Base-by-base conservation (phyloP, 2,888 invertebrate genomes). In the Panorpa germanica region DNA sequence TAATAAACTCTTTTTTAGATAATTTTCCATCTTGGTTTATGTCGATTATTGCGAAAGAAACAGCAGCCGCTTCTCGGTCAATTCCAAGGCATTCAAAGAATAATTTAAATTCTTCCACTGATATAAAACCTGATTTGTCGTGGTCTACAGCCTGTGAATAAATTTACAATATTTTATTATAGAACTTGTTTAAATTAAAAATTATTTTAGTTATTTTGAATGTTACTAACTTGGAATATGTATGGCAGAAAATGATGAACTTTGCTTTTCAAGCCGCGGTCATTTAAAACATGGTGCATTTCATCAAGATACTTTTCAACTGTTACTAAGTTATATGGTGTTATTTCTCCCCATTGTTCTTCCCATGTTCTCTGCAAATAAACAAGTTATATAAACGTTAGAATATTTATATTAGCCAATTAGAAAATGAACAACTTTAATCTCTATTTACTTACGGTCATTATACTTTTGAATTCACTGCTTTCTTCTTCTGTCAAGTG, bases 61-160 rank as follows among this genome's bases (percentile, higher is more conserved):
- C 63, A 33, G 72, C 69, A 5, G 83, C 82, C 42, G 76, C 74
- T 43, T 77, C 73, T 40, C 71, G 66, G 37, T 63, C 59, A 13
- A 82, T 60, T 12, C 77, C 82, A 37, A 85, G 59, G 42, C 83
- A 83, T 43, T 72, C 49, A 59, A 74, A 83, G 57, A 83, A 83
- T 45, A 82, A 45, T 56, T 80, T 77, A 55, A 74, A 83, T 56
- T 83, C 83, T 43, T 72, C 68, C 38, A 81, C 67, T 11, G 77
- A 71, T 45, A 85, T 77, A 48, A 62, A 70, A 2, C 82, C 82
- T 4, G 73, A 71, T 40, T 65, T 65, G 49, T 83, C 80, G 42
- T 73, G 76, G 50, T 85, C 81, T 3, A 83, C 75, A 28, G 82
- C 82, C 80, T 81, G 52, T n/a, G 1, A 39, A 38, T 21, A 15